Conservation (phyloP, 2,113 vertebrate genomes). For the Microcebus griseorufus region DNA sequence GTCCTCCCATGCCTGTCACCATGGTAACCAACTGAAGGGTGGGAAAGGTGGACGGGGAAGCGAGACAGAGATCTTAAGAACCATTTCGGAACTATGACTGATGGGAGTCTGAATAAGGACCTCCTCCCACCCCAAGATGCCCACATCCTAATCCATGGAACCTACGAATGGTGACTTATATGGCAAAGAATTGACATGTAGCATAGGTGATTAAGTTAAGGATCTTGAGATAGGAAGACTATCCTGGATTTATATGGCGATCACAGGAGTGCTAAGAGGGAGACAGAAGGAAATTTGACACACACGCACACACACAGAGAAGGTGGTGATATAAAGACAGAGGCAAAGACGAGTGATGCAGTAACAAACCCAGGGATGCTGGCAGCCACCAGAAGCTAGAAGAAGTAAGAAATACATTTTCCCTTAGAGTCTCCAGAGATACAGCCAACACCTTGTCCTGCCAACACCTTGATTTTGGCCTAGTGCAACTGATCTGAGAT, state of each 20-base stretch:
- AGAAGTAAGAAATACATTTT: not conserved
- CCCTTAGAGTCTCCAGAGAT: not conserved
- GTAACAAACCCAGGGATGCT: not conserved
- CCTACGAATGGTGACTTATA: not conserved
- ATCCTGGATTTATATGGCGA: not conserved
- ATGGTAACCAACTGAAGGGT: not conserved
- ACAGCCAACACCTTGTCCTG: not conserved
- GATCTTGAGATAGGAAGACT: not conserved
- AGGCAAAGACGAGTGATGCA: not conserved
- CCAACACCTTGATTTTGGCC: not conserved
- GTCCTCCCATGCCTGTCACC: constrained; percentile 9
- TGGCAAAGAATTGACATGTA: not conserved
- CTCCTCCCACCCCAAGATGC: not conserved
- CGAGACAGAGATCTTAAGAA: not conserved
- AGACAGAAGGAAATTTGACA: not conserved
- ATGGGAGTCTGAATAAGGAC: not conserved
- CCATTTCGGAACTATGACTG: not conserved
- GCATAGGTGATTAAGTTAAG: not conserved
- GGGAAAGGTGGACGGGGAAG: not conserved
- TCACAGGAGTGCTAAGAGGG: not conserved
- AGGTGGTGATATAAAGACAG: accelerated
- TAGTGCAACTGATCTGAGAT: not conserved
- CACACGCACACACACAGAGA: not conserved
- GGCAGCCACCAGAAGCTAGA: not conserved
- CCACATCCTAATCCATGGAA: not conserved